These are phyloP conservation scores for Stomatorhinus ivindoensis DNA, from an alignment of 2,113 vertebrate genomes.

Conservation along the genomic window DNA sequence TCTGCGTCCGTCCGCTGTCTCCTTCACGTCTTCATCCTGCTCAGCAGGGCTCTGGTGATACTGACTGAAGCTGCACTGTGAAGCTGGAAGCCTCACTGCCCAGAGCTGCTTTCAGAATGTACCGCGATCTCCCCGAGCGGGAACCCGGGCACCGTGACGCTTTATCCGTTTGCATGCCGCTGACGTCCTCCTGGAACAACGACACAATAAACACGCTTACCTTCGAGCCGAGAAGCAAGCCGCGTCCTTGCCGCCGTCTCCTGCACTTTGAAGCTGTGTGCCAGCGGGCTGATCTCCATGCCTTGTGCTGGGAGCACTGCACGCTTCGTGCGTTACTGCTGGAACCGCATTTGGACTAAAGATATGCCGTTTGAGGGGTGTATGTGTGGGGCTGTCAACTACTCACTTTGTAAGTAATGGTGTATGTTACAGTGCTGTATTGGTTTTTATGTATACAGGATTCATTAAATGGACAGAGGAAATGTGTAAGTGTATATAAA, in stretches of 20 bases:
- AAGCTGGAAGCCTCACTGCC: slow-evolving; percentile 74
- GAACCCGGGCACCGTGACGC: slow-evolving; percentile 48
- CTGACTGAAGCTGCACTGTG: slow-evolving; percentile 74
- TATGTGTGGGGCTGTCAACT: not conserved
- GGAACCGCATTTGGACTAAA: not conserved
- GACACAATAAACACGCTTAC: slow-evolving; percentile 46
- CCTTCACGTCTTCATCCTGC: slow-evolving; percentile 59
- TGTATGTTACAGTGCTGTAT: slow-evolving; percentile 4
- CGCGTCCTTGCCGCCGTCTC: not conserved
- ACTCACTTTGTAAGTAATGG: not conserved
- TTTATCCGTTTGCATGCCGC: slow-evolving; percentile 84
- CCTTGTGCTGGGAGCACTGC: not conserved
- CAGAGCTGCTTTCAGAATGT: slow-evolving; percentile 63
- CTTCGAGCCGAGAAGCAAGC: not conserved
- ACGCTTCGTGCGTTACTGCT: not conserved
- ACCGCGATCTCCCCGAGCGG: slow-evolving; percentile 50
- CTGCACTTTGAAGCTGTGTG: not conserved
- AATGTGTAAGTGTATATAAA: not conserved
- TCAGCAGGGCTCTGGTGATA: slow-evolving; percentile 47
- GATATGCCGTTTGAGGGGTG: not conserved
- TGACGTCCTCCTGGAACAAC: slow-evolving; percentile 60
- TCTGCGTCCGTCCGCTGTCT: slow-evolving; percentile 55
- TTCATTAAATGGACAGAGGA: slow-evolving; percentile 8
- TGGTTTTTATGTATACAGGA: not conserved
- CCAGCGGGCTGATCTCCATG: not conserved